phyloP scores from a whole-genome alignment of 1,140 invertebrate genomes.

The Mya arenaria region DNA sequence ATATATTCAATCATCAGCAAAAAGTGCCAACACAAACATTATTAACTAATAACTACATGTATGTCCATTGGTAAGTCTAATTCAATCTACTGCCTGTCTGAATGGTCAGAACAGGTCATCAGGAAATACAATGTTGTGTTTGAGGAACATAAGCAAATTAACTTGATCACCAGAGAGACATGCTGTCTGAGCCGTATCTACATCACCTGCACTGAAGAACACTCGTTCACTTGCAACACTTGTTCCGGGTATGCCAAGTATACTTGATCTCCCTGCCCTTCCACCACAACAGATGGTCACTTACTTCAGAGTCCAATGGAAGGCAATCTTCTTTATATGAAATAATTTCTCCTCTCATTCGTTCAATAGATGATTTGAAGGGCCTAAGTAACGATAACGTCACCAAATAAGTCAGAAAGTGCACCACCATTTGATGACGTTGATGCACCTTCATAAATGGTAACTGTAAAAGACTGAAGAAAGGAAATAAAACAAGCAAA shows the following conservation, averaged over 20 bases:
- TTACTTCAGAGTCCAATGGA: neutral
- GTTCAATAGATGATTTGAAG: neutral
- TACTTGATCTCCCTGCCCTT: neutral
- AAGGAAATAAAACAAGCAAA: too few species aligned
- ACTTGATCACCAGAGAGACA: neutral
- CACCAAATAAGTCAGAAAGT: neutral
- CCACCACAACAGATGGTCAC: neutral
- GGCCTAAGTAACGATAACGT: neutral
- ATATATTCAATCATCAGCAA: too few species aligned
- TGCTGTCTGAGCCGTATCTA: slow-evolving; percentile 2
- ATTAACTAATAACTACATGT: too few species aligned
- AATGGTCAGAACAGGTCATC: slow-evolving; percentile 1
- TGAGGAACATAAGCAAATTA: slow-evolving; percentile 16
- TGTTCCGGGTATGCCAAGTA: neutral
- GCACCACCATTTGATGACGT: too few species aligned
- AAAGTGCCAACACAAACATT: too few species aligned
- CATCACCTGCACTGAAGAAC: slow-evolving; percentile 1
- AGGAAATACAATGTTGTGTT: neutral
- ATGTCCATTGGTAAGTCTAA: too few species aligned
- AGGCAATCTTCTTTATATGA: neutral
- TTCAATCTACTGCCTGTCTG: too few species aligned
- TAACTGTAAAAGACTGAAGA: too few species aligned
- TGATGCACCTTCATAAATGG: neutral
- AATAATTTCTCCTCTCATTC: neutral
- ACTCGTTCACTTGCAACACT: slow-evolving; percentile 18